Evolutionary conservation across 2,888 invertebrate species (phyloP).

Genomic region (Metopia argyrocephala): DNA sequence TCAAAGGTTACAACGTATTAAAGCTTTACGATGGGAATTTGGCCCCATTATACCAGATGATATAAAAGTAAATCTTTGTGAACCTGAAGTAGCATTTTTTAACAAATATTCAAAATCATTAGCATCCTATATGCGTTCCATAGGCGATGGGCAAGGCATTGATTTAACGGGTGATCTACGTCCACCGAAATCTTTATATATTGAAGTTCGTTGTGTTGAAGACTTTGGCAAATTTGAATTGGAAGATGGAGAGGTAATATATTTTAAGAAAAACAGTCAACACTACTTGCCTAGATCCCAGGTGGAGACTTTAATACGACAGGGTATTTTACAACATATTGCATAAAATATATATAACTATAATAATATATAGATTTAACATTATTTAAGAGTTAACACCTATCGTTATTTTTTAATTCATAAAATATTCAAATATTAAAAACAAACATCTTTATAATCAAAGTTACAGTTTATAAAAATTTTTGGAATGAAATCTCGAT

Average conservation of each 20-base stretch:
- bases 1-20: conserved; percentile 88
- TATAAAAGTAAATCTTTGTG: conserved; percentile 87
- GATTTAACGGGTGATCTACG: conserved; percentile 92
- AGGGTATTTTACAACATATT: conserved; percentile 91
- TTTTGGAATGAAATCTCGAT: too few relatives aligned
- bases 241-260: conserved; percentile 93
- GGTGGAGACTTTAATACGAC: conserved; percentile 93
- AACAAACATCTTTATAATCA: too few relatives aligned
- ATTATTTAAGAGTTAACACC: too few relatives aligned
- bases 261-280: conserved; percentile 93
- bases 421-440: too few relatives aligned
- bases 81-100: conserved; percentile 93
- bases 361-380: not conserved
- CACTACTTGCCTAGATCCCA: conserved; percentile 93
- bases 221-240: conserved; percentile 97
- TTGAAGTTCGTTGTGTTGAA: conserved; percentile 92
- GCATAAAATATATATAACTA: conserved; percentile 70
- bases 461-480: too few relatives aligned
- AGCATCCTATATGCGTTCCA: conserved; percentile 92
- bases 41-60: conserved; percentile 94
- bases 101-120: conserved; percentile 91
- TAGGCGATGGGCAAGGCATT: conserved; percentile 89
- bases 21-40: conserved; percentile 96
- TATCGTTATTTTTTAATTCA: too few relatives aligned
- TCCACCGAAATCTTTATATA: conserved; percentile 94